phyloP scores from a whole-genome alignment of 2,888 invertebrate species.

The Allolobophora icterica region DNA sequence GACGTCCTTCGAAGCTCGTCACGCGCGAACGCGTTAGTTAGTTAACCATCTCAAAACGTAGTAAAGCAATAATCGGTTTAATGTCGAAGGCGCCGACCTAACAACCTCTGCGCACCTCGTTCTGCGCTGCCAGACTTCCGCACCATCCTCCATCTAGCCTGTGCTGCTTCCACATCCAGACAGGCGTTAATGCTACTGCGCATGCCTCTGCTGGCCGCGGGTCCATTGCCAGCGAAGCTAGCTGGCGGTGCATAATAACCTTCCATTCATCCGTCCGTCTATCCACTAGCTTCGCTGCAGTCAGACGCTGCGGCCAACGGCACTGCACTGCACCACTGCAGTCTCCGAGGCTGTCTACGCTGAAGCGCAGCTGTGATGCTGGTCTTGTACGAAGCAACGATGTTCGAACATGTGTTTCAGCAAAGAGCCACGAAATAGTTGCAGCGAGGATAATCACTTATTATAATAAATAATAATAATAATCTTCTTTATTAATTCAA shows the following conservation, averaged over 20 bases:
- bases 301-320: background rate
- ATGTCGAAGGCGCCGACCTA: background rate
- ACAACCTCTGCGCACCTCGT: constrained; percentile 10
- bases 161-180: background rate
- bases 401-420: constrained; percentile 3
- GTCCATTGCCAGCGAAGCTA: background rate
- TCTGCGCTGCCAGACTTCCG: background rate
- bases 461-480: too few relatives aligned
- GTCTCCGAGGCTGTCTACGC: background rate
- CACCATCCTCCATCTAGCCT: background rate
- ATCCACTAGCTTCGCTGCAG: background rate
- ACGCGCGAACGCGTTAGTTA: background rate
- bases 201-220: background rate
- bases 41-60: background rate
- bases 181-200: background rate
- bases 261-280: background rate
- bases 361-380: background rate
- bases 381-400: background rate
- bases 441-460: background rate
- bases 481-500: too few relatives aligned
- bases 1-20: background rate
- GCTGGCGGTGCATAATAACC: background rate
- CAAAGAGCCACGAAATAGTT: background rate
- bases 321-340: background rate
- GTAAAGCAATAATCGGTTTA: background rate